Base-by-base conservation (phyloP, 2,888 invertebrate genomes). In the Lepidocyrtinus sp. region DNA sequence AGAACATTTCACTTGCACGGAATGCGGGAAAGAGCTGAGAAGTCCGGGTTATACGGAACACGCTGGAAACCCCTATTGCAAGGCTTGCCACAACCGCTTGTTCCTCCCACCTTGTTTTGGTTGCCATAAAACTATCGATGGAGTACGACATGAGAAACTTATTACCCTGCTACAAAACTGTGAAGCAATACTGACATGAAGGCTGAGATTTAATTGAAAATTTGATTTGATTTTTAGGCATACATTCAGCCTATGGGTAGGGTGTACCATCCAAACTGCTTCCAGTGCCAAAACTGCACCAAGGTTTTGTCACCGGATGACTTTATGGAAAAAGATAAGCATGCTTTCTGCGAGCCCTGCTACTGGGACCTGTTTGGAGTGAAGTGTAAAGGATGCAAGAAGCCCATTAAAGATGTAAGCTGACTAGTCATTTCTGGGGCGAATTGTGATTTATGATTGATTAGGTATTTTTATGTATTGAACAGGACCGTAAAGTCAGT, bases 291-390 rank as follows among this genome's bases (percentile, higher is more conserved):
- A 12, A 55, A 74, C 5, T 84, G 84, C 55, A 63, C 68, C 19
- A 81, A 76, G 21, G 72, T 72, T 3, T 64, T 84, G 2, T 45
- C 71, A n/a, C 82, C 84, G 7, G 76, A 69, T 5, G 75, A 71
- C 19, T 82, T 68, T 25, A 77, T 75, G 25, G 75, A 77, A 24
- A 84, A 82, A 27, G 71, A 75, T 17, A 75, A 75, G n/a, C 80
- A 81, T 46, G 65, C 81, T 0, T 84, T 75, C 62, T 84, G 84
- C 59, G 82, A 84, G 36, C 83, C 84, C 24, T 84, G 84, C 68
- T 86, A 75, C 59, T 78, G 85, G 67, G 81, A 85, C 63, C 68
- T 83, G 45, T 86, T 85, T 74, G 84, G 83, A 19, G 83, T 83
- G 3, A 86, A 85, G 77, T 86, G 86, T 65, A 71, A 76, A 46